Evolutionary conservation across 2,113 vertebrate genomes (phyloP).

Genomic region (Limanda limanda): DNA sequence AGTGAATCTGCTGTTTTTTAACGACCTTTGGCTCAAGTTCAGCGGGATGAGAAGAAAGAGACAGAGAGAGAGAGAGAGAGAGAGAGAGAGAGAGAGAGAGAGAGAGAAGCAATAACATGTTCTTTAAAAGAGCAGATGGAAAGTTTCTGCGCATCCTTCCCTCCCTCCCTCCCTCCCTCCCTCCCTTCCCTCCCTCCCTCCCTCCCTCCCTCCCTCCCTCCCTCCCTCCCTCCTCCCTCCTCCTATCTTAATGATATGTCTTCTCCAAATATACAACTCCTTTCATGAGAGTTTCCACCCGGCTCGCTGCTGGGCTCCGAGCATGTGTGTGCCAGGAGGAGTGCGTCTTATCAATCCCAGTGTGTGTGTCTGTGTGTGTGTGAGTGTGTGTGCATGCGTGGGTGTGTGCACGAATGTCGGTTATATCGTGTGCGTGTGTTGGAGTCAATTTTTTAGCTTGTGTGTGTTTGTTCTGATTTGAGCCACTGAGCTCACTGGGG

Average conservation of each 20-base stretch:
- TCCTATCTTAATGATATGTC: slow-evolving; percentile 87
- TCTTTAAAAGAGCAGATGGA: slow-evolving; percentile 84
- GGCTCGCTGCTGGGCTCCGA: slow-evolving; percentile 75
- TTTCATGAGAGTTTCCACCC: slow-evolving; percentile 90
- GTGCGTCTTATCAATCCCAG: slow-evolving; percentile 73
- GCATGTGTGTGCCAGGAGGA: slow-evolving; percentile 61
- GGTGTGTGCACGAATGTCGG: neutral
- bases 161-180: slow-evolving; percentile 70
- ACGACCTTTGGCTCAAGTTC: slow-evolving; percentile 69
- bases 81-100: slow-evolving; percentile 45
- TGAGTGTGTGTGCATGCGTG: slow-evolving; percentile 25
- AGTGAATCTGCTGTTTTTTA: slow-evolving; percentile 70
- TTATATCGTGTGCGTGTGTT: neutral
- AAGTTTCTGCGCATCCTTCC: slow-evolving; percentile 80
- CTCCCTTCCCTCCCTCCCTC: slow-evolving; percentile 75
- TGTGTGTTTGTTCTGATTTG: slow-evolving; percentile 14
- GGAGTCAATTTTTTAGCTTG: slow-evolving; percentile 16
- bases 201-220: slow-evolving; percentile 71
- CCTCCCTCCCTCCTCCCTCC: slow-evolving; percentile 69
- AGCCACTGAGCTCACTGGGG: slow-evolving; percentile 19
- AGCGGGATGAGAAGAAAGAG: slow-evolving; percentile 39
- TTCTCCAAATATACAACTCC: slow-evolving; percentile 87
- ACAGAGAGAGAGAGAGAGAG: slow-evolving; percentile 62
- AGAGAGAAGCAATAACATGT: slow-evolving; percentile 82
- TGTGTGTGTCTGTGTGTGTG: slow-evolving; percentile 14